A percentile compares a stretch with the other conserved stretches of the same genome.
Conservation (phyloP, 2,113 vertebrate species). For the Eubucco bourcierii region DNA sequence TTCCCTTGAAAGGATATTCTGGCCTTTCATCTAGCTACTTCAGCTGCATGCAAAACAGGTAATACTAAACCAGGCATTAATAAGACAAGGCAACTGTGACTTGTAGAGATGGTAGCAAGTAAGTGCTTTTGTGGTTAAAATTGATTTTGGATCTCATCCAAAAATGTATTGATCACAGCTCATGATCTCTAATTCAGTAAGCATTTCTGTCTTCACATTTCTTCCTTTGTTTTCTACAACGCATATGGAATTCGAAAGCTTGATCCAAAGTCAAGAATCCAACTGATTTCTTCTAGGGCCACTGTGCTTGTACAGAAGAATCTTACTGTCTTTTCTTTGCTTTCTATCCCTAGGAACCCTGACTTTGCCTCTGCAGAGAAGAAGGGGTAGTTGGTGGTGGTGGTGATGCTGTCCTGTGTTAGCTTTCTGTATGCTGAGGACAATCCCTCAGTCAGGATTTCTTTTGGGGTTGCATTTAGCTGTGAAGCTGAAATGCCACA, state of each 20-base stretch:
- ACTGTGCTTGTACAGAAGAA: not conserved
- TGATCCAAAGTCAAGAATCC: not conserved
- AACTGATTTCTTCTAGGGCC: not conserved
- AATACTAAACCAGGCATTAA: not conserved
- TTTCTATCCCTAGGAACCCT: not conserved
- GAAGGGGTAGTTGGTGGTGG: not conserved
- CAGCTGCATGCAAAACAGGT: not conserved
- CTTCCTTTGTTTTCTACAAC: not conserved
- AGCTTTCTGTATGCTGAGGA: fast-evolving
- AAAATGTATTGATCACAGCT: not conserved
- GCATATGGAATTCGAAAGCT: not conserved
- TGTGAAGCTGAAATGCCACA: not conserved
- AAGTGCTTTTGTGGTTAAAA: slow-evolving; percentile 1
- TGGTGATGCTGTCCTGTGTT: not conserved
- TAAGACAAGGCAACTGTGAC: not conserved
- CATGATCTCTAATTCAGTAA: not conserved
- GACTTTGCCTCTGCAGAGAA: not conserved
- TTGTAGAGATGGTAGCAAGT: slow-evolving; percentile 14
- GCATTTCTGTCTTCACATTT: not conserved
- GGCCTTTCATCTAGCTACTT: slow-evolving; percentile 16
- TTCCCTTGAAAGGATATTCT: slow-evolving; percentile 12
- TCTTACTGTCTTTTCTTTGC: not conserved
- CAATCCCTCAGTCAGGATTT: not conserved
- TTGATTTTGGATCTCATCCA: not conserved
- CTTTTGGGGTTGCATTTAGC: not conserved